A percentile compares a stretch with the other conserved stretches of the same genome.
Evolutionary conservation across 2,888 invertebrate genomes (phyloP).

Genomic region (Acrobasis repandana): DNA sequence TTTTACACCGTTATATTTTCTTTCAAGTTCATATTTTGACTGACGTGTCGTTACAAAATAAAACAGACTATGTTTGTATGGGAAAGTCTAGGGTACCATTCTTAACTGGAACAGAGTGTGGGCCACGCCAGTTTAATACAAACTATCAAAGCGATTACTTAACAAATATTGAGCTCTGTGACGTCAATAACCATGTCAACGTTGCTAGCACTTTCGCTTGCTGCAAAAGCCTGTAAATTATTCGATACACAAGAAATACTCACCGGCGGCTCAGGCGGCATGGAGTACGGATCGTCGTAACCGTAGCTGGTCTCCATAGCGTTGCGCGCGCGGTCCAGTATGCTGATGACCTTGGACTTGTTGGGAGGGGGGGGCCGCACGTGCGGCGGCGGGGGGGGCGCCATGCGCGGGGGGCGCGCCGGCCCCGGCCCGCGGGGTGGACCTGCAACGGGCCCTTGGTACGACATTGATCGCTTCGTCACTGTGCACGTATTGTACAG

Average conservation of each 20-base stretch:
- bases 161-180: no score
- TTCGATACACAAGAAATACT: slow-evolving; percentile 34
- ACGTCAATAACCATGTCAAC: no score
- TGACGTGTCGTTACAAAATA: no score
- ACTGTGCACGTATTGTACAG: slow-evolving; percentile 47
- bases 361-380: slow-evolving; percentile 79
- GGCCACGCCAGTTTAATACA: no score
- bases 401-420: slow-evolving; percentile 56
- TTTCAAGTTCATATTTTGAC: no score
- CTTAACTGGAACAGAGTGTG: no score
- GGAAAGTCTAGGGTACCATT: no score
- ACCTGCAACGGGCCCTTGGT: slow-evolving; percentile 42
- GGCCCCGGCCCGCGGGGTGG: slow-evolving; percentile 42
- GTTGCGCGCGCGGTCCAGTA: slow-evolving; percentile 90
- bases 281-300: slow-evolving; percentile 75
- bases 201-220: no score
- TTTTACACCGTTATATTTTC: no score
- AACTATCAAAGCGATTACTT: no score
- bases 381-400: slow-evolving; percentile 79
- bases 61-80: no score
- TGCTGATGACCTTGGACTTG: slow-evolving; percentile 92
- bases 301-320: slow-evolving; percentile 91
- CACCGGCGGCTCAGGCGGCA: slow-evolving; percentile 60
- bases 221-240: no score
- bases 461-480: slow-evolving; percentile 47